Percentiles rank a stretch among this genome's conserved stretches.
Evolutionary conservation across 2,113 vertebrate species (phyloP).

Genomic region (Dasyurus viverrinus): DNA sequence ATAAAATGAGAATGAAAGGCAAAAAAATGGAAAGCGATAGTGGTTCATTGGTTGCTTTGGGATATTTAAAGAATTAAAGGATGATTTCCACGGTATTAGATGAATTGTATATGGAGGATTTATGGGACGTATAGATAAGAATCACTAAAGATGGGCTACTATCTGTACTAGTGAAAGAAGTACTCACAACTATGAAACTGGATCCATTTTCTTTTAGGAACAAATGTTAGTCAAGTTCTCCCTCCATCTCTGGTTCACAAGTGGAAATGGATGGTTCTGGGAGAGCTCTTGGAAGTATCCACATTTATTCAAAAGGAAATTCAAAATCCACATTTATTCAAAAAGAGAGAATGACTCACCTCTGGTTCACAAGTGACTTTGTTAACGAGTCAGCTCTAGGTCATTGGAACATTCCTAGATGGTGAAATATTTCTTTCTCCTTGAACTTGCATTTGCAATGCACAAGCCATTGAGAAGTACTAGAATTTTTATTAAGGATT

Average conservation of each 20-base stretch:
- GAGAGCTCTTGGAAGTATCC: not conserved
- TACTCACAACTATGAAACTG: not conserved
- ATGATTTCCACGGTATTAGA: not conserved
- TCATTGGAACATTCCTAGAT: conserved; percentile 19
- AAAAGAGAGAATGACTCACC: not conserved
- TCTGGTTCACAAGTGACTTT: not conserved
- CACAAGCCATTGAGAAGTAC: not conserved
- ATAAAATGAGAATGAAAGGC: not conserved
- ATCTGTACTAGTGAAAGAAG: not conserved
- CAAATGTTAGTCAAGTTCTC: not conserved
- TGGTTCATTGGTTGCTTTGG: not conserved
- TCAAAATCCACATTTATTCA: not conserved
- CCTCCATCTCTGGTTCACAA: not conserved
- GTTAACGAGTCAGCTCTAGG: not conserved
- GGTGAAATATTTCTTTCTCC: not conserved
- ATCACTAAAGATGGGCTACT: not conserved
- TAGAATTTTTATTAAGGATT: conserved; percentile 13
- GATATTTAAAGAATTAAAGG: not conserved
- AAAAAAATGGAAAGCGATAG: not conserved
- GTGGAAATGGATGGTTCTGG: not conserved
- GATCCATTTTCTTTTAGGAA: not conserved
- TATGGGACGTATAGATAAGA: not conserved
- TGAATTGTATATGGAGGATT: not conserved
- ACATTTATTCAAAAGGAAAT: not conserved
- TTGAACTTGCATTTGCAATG: not conserved